phyloP scores from a whole-genome alignment of 2,113 vertebrate genomes.

The Polypterus bichir region DNA sequence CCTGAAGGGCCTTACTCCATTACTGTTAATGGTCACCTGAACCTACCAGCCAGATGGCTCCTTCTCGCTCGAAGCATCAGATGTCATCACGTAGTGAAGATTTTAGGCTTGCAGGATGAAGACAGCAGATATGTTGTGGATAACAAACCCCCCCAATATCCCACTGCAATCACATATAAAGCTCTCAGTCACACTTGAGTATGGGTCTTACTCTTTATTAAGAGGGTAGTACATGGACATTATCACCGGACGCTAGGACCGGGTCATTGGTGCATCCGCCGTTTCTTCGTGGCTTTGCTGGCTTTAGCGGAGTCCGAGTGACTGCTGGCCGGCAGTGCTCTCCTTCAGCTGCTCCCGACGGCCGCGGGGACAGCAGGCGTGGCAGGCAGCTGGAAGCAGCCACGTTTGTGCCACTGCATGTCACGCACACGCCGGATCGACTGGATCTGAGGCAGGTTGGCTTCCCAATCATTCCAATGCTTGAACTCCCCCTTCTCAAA shows the following conservation, averaged over 20 bases:
- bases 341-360: constrained; percentile 60
- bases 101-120: too few species aligned
- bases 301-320: constrained; percentile 21
- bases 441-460: constrained; percentile 72
- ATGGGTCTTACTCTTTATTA: too few species aligned
- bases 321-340: constrained; percentile 19
- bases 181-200: too few species aligned
- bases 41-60: too few species aligned
- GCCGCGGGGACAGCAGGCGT: constrained; percentile 36
- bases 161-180: too few species aligned
- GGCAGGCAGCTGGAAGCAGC: constrained; percentile 45
- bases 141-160: too few species aligned
- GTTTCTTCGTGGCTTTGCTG: constrained; percentile 17
- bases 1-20: too few species aligned
- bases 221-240: too few species aligned
- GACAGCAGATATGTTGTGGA: too few species aligned
- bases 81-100: too few species aligned
- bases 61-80: too few species aligned
- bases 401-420: constrained; percentile 82
- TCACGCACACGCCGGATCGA: constrained; percentile 74
- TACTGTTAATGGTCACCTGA: too few species aligned
- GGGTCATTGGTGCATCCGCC: constrained; percentile 22
- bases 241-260: constrained; percentile 16
- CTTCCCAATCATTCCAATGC: constrained; percentile 88
- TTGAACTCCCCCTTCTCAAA: constrained; percentile 78